Conservation (phyloP, 2,888 invertebrate genomes). For the Invenusta paracnida region DNA sequence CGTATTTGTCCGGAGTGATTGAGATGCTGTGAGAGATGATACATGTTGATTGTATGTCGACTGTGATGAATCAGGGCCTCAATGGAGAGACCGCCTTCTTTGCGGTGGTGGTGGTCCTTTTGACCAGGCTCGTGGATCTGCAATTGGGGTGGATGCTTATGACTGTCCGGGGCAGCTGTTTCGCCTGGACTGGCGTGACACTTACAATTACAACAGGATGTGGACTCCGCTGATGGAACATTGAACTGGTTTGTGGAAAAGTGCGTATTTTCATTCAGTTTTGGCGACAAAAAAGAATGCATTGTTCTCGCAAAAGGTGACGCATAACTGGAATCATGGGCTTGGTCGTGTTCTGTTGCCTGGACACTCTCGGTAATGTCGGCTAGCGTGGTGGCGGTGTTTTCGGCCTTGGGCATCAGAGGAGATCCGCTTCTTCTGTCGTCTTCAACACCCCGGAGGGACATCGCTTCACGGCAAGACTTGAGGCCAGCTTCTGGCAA, state of each 20-base stretch:
- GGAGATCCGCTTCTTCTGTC: not conserved
- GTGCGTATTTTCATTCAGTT: no score
- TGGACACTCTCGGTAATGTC: not conserved
- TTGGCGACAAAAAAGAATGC: no score
- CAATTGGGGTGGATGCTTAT: not conserved
- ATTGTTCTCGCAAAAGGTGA: no score
- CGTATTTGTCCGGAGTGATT: not conserved
- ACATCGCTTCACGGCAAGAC: not conserved
- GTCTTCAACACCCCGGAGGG: not conserved
- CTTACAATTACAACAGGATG: not conserved
- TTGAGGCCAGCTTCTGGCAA: conserved; percentile 51
- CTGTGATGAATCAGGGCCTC: conserved; percentile 35
- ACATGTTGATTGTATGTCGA: conserved; percentile 42
- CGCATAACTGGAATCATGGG: no score
- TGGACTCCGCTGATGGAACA: not conserved
- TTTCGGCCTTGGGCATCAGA: not conserved
- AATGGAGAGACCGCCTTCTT: not conserved
- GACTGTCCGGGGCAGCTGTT: not conserved
- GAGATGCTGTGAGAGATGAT: conserved; percentile 37
- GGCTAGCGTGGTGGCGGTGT: not conserved
- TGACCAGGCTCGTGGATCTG: not conserved
- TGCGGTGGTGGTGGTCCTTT: not conserved
- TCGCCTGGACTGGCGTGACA: not conserved
- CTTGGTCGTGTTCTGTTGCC: not conserved
- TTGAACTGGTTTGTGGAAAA: not conserved